Conservation (phyloP, 2,113 vertebrate genomes). For the Nibea albiflora region DNA sequence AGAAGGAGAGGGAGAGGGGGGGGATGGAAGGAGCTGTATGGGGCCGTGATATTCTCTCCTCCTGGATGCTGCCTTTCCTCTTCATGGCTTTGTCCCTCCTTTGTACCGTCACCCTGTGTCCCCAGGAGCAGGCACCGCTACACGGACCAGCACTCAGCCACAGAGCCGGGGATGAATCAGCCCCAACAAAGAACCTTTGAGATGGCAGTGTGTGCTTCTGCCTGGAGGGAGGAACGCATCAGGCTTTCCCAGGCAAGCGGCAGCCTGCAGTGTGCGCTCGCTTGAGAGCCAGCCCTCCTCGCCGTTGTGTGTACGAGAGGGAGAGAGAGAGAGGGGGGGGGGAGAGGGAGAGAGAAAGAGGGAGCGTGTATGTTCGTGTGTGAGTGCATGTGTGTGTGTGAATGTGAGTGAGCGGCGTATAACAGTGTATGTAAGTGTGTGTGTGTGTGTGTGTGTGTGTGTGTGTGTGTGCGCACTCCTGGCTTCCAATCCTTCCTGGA, state of each 20-base stretch:
- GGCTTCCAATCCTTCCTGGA: conserved; percentile 76
- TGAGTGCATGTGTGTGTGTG: conserved; percentile 53
- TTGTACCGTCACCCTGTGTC: conserved; percentile 55
- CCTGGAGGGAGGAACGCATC: conserved; percentile 85
- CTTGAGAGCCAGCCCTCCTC: conserved; percentile 78
- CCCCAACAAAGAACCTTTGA: conserved; percentile 83
- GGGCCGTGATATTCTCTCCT: conserved; percentile 75
- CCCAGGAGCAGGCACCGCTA: conserved; percentile 68
- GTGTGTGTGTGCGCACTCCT: conserved; percentile 72
- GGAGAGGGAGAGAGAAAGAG: conserved; percentile 39
- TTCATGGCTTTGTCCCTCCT: conserved; percentile 73
- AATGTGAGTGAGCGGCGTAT: conserved; percentile 58
- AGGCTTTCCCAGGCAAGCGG: conserved; percentile 85
- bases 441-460: conserved; percentile 58
- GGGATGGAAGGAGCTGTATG: conserved; percentile 73
- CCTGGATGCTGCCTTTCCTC: conserved; percentile 75
- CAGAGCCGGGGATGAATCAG: conserved; percentile 76
- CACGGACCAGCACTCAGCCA: conserved; percentile 70
- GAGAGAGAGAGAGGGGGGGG: conserved; percentile 35
- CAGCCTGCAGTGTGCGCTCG: conserved; percentile 84
- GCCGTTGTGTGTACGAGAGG: conserved; percentile 54
- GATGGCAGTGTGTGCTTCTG: conserved; percentile 80
- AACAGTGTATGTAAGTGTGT: conserved; percentile 59
- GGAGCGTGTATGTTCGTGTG: conserved; percentile 62
- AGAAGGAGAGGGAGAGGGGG: conserved; percentile 58